phyloP scores from a whole-genome alignment of 2,888 invertebrate genomes.

The Archips crataeganus region DNA sequence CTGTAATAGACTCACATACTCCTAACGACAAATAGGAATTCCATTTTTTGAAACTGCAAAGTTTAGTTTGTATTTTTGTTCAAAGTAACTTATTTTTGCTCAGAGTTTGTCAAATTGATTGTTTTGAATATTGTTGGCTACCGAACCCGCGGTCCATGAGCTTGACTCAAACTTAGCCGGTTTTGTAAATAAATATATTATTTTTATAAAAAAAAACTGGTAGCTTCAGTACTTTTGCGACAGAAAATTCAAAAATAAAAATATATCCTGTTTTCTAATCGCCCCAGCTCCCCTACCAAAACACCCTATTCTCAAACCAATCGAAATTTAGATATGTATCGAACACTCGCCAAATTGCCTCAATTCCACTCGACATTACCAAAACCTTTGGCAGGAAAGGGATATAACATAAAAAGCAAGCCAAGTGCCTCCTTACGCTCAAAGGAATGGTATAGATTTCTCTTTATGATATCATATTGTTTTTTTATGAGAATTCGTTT shows the following conservation, averaged over 20 bases:
- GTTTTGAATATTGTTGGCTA: no score
- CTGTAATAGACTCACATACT: no score
- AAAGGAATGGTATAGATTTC: constrained; percentile 28
- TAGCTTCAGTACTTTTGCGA: no score
- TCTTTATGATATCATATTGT: constrained; percentile 33
- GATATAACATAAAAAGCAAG: constrained; percentile 50
- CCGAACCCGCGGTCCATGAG: no score
- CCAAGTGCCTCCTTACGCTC: constrained; percentile 48
- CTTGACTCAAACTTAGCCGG: no score
- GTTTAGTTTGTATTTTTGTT: no score
- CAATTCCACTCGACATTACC: constrained; percentile 53
- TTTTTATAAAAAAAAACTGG: no score
- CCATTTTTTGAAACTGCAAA: no score
- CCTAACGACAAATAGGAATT: no score
- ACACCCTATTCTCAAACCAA: constrained; percentile 45
- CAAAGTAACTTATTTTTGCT: no score
- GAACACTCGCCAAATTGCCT: constrained; percentile 57
- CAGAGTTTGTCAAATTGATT: no score
- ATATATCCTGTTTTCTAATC: constrained; percentile 26
- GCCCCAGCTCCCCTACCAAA: constrained; percentile 10
- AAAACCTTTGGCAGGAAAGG: constrained; percentile 51
- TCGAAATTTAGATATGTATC: constrained; percentile 63
- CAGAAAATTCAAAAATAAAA: background rate
- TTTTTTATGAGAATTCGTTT: constrained; percentile 27
- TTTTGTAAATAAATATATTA: no score